phyloP scores from a whole-genome alignment of 2,797 vertebrate species.

The Melopsittacus undulatus region DNA sequence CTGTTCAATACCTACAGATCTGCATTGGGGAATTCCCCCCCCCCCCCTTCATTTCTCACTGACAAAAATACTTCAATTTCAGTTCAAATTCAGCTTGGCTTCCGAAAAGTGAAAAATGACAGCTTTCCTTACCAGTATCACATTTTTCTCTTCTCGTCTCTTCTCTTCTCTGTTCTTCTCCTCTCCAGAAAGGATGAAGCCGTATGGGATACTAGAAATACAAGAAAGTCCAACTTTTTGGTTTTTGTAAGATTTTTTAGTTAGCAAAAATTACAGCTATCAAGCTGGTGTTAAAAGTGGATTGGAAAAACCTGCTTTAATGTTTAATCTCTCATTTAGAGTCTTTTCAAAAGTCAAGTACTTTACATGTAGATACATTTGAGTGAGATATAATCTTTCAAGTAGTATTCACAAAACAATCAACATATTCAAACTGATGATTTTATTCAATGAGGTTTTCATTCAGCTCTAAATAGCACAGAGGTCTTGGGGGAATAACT shows the following conservation, averaged over 20 bases:
- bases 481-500: not conserved
- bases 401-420: not conserved
- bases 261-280: not conserved
- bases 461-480: not conserved
- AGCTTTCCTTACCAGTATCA: not conserved
- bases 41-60: not conserved
- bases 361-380: not conserved
- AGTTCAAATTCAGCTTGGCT: rapidly evolving
- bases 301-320: not conserved
- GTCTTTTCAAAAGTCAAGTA: not conserved
- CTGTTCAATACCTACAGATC: not conserved
- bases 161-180: not conserved
- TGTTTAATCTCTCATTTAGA: not conserved
- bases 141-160: not conserved
- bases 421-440: not conserved
- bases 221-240: rapidly evolving
- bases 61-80: not conserved
- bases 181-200: not conserved
- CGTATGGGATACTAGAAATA: not conserved
- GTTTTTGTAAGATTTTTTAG: not conserved
- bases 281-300: not conserved
- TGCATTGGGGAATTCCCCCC: rapidly evolving
- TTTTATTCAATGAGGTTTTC: not conserved
- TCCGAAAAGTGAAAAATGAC: not conserved
- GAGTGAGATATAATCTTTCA: not conserved